Percentiles rank a stretch among this genome's conserved stretches.
These are phyloP conservation scores for Callipepla squamata DNA, from an alignment of 2,113 vertebrate genomes.

Conservation along the genomic window DNA sequence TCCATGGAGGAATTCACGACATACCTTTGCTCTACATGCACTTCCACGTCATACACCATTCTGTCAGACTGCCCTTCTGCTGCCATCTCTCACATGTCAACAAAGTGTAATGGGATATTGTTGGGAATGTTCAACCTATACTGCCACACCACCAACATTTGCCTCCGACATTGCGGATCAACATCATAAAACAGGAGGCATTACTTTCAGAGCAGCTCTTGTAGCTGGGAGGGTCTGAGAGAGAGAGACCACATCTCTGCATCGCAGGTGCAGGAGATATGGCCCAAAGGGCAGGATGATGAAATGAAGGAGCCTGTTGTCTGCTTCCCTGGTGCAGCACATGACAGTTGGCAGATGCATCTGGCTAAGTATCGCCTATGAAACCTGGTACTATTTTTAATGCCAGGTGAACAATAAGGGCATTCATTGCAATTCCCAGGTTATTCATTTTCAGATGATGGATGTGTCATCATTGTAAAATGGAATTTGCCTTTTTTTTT, in stretches of 20 bases:
- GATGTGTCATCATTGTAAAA: conserved; percentile 39
- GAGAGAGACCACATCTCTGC: background rate
- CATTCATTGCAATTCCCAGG: background rate
- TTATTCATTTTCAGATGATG: background rate
- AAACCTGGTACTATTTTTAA: conserved; percentile 21
- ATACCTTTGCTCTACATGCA: too few species aligned
- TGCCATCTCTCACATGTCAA: too few species aligned
- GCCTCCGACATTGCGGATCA: too few species aligned
- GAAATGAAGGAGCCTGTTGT: background rate
- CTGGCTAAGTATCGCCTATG: background rate
- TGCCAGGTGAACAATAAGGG: conserved; percentile 17
- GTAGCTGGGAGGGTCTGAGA: background rate
- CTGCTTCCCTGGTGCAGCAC: background rate
- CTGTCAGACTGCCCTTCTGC: too few species aligned
- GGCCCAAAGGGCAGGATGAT: background rate
- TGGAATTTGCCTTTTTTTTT: background rate
- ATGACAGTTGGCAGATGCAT: background rate
- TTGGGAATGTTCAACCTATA: too few species aligned
- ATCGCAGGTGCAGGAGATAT: background rate
- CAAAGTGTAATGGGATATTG: too few species aligned
- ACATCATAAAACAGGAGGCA: too few species aligned
- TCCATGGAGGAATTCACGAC: too few species aligned
- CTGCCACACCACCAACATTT: too few species aligned
- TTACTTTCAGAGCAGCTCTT: too few species aligned
- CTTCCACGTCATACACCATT: too few species aligned